Conservation (phyloP, 2,797 vertebrate species). For the Myripristis jacobus region DNA sequence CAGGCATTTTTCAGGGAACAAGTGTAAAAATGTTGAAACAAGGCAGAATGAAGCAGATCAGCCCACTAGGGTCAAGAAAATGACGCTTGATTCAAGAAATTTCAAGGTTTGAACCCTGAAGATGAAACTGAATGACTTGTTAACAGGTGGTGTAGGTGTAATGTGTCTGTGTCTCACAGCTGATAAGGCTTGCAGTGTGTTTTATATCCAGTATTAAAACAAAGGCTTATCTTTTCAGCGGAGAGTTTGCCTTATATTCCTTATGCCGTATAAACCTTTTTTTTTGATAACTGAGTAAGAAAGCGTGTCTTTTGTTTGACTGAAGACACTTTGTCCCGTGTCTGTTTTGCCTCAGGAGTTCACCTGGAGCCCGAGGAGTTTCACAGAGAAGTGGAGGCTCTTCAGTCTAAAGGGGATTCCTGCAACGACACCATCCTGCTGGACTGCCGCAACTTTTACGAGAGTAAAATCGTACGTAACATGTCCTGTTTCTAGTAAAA, state of each 20-base stretch:
- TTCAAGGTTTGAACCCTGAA: no score
- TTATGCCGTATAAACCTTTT: no score
- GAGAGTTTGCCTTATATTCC: no score
- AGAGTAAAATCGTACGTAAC: constrained; percentile 95
- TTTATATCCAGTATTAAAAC: neutral
- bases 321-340: neutral
- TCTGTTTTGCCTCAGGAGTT: constrained; percentile 79
- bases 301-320: neutral
- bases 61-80: no score
- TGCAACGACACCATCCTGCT: constrained; percentile 88
- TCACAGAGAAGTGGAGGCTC: constrained; percentile 90
- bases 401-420: constrained; percentile 80
- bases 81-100: no score
- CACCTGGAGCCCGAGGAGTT: constrained; percentile 94
- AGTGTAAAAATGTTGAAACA: no score
- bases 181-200: neutral
- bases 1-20: no score
- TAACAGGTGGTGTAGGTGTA: neutral
- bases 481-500: no score
- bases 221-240: neutral
- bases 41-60: no score
- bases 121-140: no score
- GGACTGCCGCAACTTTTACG: constrained; percentile 98
- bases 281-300: no score
- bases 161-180: neutral